phyloP scores from a whole-genome alignment of 2,113 vertebrate genomes.

The Bubo scandiacus region DNA sequence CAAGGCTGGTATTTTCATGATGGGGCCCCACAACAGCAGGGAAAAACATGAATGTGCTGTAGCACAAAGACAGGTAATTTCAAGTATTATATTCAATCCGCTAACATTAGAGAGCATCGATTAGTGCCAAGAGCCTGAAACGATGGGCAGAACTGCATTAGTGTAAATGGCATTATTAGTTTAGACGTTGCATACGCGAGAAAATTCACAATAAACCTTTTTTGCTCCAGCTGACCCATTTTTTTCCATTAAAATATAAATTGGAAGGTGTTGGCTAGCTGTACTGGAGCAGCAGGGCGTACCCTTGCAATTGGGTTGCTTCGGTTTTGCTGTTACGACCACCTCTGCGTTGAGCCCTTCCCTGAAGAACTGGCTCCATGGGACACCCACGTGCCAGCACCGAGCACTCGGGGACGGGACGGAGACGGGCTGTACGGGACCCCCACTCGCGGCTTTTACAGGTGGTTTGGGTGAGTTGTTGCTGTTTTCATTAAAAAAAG shows the following conservation, averaged over 20 bases:
- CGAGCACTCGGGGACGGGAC: not conserved
- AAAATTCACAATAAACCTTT: not conserved
- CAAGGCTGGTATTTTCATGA: not conserved
- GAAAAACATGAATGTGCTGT: rapidly evolving
- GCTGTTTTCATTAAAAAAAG: rapidly evolving
- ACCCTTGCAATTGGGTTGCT: not conserved
- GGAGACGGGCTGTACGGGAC: not conserved
- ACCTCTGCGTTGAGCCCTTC: not conserved
- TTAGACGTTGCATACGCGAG: rapidly evolving
- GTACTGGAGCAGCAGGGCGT: rapidly evolving
- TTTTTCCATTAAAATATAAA: not conserved
- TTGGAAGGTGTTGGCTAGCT: not conserved
- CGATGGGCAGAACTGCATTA: not conserved
- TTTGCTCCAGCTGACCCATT: not conserved
- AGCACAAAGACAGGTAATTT: not conserved
- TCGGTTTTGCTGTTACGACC: not conserved
- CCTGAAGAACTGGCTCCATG: not conserved
- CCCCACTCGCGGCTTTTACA: not conserved
- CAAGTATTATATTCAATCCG: not conserved
- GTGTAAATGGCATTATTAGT: not conserved
- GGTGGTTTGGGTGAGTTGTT: not conserved
- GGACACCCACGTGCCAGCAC: not conserved
- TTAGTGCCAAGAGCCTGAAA: not conserved
- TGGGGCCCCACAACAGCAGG: not conserved
- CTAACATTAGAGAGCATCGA: not conserved